phyloP scores from a whole-genome alignment of 2,888 invertebrate genomes.

The Exephanes ischioxanthus region DNA sequence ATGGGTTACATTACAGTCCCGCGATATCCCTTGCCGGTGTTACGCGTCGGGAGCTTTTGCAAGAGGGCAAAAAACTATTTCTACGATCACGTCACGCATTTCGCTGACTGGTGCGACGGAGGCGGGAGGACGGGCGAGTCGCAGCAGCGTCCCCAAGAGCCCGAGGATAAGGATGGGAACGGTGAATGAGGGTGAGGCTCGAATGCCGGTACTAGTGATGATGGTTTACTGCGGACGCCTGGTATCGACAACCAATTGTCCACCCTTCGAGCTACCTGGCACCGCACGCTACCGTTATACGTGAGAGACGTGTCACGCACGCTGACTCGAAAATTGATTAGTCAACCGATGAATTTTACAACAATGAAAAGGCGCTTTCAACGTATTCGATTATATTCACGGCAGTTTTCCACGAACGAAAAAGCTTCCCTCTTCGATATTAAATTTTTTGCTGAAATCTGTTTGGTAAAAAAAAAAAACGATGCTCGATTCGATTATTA shows the following conservation, averaged over 20 bases:
- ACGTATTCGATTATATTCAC: not conserved
- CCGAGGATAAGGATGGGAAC: not conserved
- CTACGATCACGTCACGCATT: constrained; percentile 21
- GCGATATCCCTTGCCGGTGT: constrained; percentile 23
- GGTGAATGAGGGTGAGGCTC: not conserved
- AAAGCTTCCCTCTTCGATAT: not conserved
- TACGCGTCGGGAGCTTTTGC: constrained; percentile 18
- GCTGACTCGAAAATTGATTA: constrained; percentile 39
- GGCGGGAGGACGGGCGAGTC: not conserved
- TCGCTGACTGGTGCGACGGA: not conserved
- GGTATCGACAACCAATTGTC: constrained; percentile 72
- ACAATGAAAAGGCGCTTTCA: not conserved
- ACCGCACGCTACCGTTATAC: constrained; percentile 9
- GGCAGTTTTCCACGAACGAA: constrained; percentile 3
- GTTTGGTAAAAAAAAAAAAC: too few relatives aligned
- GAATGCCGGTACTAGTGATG: not conserved
- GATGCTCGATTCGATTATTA: too few relatives aligned
- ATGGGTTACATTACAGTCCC: constrained; percentile 54
- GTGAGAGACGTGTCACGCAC: constrained; percentile 30
- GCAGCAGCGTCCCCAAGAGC: not conserved
- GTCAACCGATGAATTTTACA: constrained; percentile 42
- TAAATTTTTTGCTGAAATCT: too few relatives aligned
- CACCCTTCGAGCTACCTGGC: constrained; percentile 32
- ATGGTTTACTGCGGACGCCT: constrained; percentile 47
- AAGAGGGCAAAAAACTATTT: constrained; percentile 28